Evolutionary conservation across 2,113 vertebrate genomes (phyloP), one percentile per base, ranked within the genome.

Genomic region (Prietella phreatophila): DNA sequence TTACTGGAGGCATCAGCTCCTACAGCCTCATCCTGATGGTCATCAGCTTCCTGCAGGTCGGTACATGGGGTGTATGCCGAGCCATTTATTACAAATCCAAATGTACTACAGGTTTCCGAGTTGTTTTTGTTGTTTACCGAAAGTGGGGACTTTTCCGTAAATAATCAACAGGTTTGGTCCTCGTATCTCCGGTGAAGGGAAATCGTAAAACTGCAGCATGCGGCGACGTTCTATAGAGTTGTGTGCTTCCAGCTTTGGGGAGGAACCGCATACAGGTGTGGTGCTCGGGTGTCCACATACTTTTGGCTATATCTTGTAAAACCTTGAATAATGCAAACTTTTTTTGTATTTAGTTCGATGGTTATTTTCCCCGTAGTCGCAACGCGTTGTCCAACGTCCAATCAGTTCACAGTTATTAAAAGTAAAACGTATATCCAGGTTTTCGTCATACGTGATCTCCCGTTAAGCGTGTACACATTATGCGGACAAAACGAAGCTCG

Each of bases 1-100:
- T 96, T 92, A 96, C 96, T 0, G 96, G 96, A 69, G 96, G 96
- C 81, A 96, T 96, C 92, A 96, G 96, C 90, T 96, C 96, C 17
- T 96, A 96, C 91, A 96, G 95, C 92, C 95, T 96, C 89, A 96
- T 96, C 91, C 94, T 96, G 82, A 96, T 96, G 95, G 95, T 95
- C 92, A 96, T 96, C 91, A 96, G 96, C 91, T 96, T 96, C 91
- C 91, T 96, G 5, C 96, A 96, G 95, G 96, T 96, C 91, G 33
- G 30, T 30, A 69, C 4, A 60, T 25, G 33, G 53, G 27, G 15
- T 56, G 30, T 81, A 7, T 30, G 39, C 25, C 2, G 14, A 27
- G 36, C 30, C 10, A 39, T 1, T 20, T 30, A 19, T 58, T 17
- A 36, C 13, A 11, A 69, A 69, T 69, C 10, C 14, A 69, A 15